Evolutionary conservation across 2,797 vertebrate species (phyloP).

Genomic region (Notamacropus eugenii): DNA sequence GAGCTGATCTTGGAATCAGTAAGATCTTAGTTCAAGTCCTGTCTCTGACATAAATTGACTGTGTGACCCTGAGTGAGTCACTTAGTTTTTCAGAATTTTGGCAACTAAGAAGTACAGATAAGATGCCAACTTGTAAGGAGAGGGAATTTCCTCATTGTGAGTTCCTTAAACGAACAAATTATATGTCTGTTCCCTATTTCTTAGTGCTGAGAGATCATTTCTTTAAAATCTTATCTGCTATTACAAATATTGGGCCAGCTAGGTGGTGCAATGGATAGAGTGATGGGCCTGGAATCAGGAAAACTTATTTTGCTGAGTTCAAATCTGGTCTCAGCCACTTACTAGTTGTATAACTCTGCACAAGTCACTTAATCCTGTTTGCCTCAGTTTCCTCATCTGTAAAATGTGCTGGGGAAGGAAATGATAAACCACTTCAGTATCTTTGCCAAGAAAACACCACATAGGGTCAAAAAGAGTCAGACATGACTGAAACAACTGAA

Average conservation of each 20-base stretch:
- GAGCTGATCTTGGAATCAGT: neutral
- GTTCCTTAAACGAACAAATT: neutral
- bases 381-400: neutral
- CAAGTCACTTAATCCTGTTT: neutral
- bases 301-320: no score
- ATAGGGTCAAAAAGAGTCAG: no score
- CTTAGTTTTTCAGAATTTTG: neutral
- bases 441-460: no score
- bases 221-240: neutral
- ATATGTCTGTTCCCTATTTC: neutral
- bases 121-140: neutral
- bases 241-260: no score
- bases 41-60: neutral
- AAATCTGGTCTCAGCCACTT: no score
- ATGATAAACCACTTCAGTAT: no score
- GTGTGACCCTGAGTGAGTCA: neutral
- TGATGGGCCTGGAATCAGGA: no score
- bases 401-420: no score
- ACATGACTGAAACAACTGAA: no score
- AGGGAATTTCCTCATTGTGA: neutral
- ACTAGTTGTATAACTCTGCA: neutral
- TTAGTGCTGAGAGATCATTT: neutral
- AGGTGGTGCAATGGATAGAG: no score
- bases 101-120: neutral
- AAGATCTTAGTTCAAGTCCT: neutral